Conservation (phyloP, 2,797 vertebrate genomes). For the Rhinella marina region DNA sequence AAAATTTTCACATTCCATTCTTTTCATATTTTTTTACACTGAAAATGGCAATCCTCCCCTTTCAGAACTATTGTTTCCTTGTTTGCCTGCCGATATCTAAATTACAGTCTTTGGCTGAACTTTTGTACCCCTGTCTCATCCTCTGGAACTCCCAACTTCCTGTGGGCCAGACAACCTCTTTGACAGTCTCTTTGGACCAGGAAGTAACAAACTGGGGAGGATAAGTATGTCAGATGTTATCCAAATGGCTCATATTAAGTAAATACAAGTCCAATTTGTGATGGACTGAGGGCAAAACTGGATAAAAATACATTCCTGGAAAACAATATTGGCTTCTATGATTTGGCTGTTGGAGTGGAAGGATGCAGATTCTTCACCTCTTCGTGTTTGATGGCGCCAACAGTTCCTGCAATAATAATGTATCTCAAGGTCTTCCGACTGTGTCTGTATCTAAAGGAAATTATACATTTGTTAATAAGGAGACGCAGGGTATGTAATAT, state of each 20-base stretch:
- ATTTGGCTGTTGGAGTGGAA: conserved; percentile 55
- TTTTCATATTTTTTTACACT: not conserved
- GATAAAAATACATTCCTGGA: conserved; percentile 30
- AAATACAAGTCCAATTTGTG: conserved; percentile 16
- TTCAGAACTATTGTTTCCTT: conserved; percentile 56
- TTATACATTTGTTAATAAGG: conserved; percentile 29
- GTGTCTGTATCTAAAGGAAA: conserved; percentile 37
- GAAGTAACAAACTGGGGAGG: conserved; percentile 49
- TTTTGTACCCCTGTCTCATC: conserved; percentile 54
- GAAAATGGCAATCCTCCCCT: conserved; percentile 10
- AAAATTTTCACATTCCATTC: not conserved
- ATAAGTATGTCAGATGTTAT: conserved; percentile 54
- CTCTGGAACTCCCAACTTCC: conserved; percentile 56
- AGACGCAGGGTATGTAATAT: not conserved
- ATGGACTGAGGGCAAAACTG: conserved; percentile 42
- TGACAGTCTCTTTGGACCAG: conserved; percentile 52
- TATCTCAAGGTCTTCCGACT: conserved; percentile 39
- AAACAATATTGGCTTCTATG: conserved; percentile 31
- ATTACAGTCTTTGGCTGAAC: conserved; percentile 59
- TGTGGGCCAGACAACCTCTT: conserved; percentile 52
- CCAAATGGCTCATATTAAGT: conserved; percentile 28
- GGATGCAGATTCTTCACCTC: conserved; percentile 52
- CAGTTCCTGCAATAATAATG: conserved; percentile 40
- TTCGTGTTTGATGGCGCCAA: conserved; percentile 39
- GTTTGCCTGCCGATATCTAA: conserved; percentile 50